Base-by-base conservation (phyloP, 2,113 vertebrate species). In the Climacteris rufus region DNA sequence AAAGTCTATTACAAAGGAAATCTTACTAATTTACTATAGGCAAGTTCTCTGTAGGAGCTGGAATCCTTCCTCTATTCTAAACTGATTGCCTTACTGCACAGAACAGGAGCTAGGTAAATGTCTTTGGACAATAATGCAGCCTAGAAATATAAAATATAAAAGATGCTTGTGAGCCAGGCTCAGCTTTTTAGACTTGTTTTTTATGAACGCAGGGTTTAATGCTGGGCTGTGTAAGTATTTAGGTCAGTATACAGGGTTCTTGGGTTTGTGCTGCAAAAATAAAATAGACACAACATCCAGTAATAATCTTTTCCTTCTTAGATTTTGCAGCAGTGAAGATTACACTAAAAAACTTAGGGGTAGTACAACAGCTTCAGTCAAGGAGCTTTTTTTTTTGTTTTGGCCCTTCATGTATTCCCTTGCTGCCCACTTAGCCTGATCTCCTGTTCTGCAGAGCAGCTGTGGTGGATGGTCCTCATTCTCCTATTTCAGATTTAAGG, bases 21-120 rank as follows among this genome's bases (percentile, higher is more conserved):
- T 89, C 60, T 92, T 83, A 21, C n/a, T 89, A 50, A 83, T 91
- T 88, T 75, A 54, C 74, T 64, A 16, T 33, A 77, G 56, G 42
- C 61, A 88, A 37, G 76, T 66, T 90, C 59, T 85, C 42, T 70
- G 8, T 37, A 54, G 66, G 75, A 71, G 15, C 79, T 74, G 49
- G 42, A 74, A 78, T 79, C 30, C 19, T 65, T 83, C 30, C 16
- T 83, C 39, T 60, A 7, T 68, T 76, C 8, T 77, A 37, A 72
- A 13, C 0, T 42, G 50, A 44, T 37, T 69, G 39, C 23, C 23
- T 72, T 66, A 21, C 35, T 81, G 12, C 40, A 25, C 63, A 60
- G 22, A 92, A 40, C 21, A 31, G 24, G 44, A 68, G n/a, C 22
- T 71, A 40, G 61, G 47, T 83, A 52, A 78, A 78, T 70, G 24